Evolutionary conservation across 2,888 invertebrate species (phyloP), one percentile per base, ranked within the genome.

Genomic region (Rhopalosiphum nymphaeae): DNA sequence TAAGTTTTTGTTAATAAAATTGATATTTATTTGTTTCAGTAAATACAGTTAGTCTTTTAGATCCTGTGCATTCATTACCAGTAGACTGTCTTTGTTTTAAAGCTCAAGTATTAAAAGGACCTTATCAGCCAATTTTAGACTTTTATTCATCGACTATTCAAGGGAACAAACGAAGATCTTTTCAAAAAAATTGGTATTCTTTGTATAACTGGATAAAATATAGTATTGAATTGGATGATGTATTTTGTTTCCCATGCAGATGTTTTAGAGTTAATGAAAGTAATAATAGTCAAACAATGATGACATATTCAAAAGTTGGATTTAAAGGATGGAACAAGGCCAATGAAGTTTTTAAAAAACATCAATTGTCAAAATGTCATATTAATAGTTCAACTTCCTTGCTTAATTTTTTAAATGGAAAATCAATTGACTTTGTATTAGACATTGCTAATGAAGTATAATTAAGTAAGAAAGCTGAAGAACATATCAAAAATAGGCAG

Each of bases 201-300:
- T n/a, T 67, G 13, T 67, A 67, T 67, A 67, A n/a, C n/a, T 67
- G n/a, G 67, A n/a, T 67, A n/a, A n/a, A 78, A 78, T 78, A 78
- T n/a, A 78, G 36, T 78, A n/a, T 36, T 16, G 13, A 36, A 36
- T n/a, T 36, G n/a, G 78, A 78, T 78, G 78, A 36, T 21, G 78
- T 36, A 16, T 78, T 78, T n/a, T 78, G 36, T n/a, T 78, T 78
- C 5, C 36, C 78, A 36, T 78, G 36, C 21, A n/a, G 36, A 36
- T n/a, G n/a, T 11, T 78, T 78, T 78, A 78, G 16, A 36, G 78
- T 36, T 36, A 78, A 78, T 78, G 36, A 78, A 78, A 78, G 21
- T 36, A 78, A 78, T n/a, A n/a, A 36, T 78, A 36, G 78, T n/a
- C 78, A 78, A n/a, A 78, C 36, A n/a, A 36, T 9, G 1, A 78